Conservation (phyloP, 2,888 invertebrate species). For the Neuroscelio doddi region DNA sequence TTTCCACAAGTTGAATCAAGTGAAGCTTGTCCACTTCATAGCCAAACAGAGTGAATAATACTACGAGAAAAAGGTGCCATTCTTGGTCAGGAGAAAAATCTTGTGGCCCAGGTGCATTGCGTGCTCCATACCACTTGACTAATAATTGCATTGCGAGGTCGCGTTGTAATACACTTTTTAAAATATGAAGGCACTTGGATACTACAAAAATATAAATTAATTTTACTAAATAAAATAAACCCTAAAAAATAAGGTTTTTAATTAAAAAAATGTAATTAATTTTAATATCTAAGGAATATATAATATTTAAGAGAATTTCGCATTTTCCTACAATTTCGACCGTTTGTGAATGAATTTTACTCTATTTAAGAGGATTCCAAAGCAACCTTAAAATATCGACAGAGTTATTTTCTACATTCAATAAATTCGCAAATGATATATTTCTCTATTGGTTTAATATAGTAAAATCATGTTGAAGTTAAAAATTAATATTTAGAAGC, state of each 20-base stretch:
- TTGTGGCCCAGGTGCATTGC: slow-evolving; percentile 90
- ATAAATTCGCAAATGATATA: too few relatives aligned
- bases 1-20: slow-evolving; percentile 68
- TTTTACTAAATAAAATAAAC: too few relatives aligned
- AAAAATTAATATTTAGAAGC: too few relatives aligned
- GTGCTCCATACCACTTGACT: slow-evolving; percentile 88
- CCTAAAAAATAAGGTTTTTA: neutral
- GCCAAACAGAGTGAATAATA: slow-evolving; percentile 78
- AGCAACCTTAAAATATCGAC: too few relatives aligned
- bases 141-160: slow-evolving; percentile 84
- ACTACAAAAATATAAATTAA: slow-evolving; percentile 73
- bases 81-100: slow-evolving; percentile 84
- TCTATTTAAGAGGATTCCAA: too few relatives aligned
- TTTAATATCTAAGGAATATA: slow-evolving; percentile 9
- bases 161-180: slow-evolving; percentile 82
- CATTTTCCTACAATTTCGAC: too few relatives aligned
- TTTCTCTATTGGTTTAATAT: too few relatives aligned
- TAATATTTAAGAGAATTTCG: too few relatives aligned
- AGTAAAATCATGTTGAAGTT: too few relatives aligned
- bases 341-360: too few relatives aligned
- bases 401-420: too few relatives aligned
- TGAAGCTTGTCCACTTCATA: slow-evolving; percentile 80
- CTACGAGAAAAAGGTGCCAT: slow-evolving; percentile 83
- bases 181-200: slow-evolving; percentile 80
- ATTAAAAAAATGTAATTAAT: neutral